Evolutionary conservation across 2,797 vertebrate genomes (phyloP).

Genomic region (Trachurus trachurus): DNA sequence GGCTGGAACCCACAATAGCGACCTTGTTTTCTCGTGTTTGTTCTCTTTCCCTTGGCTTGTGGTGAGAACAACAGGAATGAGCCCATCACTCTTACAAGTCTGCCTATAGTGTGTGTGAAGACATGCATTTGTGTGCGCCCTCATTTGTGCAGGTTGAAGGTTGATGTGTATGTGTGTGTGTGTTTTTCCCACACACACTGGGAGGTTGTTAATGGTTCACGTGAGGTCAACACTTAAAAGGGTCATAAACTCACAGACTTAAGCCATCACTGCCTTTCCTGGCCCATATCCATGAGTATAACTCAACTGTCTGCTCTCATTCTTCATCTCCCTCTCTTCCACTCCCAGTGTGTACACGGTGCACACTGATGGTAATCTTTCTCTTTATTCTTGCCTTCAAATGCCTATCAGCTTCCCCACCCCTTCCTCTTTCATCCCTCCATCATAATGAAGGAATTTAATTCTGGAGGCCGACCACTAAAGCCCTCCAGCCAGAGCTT

Average conservation of each 20-base stretch:
- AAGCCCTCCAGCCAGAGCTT: constrained; percentile 30
- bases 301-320: constrained; percentile 50
- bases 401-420: background rate
- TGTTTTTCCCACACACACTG: constrained; percentile 58
- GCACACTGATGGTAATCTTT: constrained; percentile 28
- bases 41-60: constrained; percentile 48
- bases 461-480: constrained; percentile 27
- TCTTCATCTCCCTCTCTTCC: constrained; percentile 16
- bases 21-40: constrained; percentile 61
- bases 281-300: constrained; percentile 59
- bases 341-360: background rate
- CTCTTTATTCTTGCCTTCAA: constrained; percentile 10
- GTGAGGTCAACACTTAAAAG: constrained; percentile 62
- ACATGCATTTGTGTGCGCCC: constrained; percentile 36
- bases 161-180: background rate
- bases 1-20: constrained; percentile 55
- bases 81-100: constrained; percentile 52
- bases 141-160: constrained; percentile 16
- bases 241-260: constrained; percentile 66
- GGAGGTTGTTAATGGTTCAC: constrained; percentile 60
- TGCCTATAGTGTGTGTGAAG: constrained; percentile 29
- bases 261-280: constrained; percentile 68
- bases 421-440: constrained; percentile 45
- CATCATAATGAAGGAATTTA: constrained; percentile 60
- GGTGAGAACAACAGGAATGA: constrained; percentile 60